Percentiles rank a stretch among this genome's conserved stretches.
phyloP scores from a whole-genome alignment of 2,888 invertebrate species.

The Desoria tigrina region DNA sequence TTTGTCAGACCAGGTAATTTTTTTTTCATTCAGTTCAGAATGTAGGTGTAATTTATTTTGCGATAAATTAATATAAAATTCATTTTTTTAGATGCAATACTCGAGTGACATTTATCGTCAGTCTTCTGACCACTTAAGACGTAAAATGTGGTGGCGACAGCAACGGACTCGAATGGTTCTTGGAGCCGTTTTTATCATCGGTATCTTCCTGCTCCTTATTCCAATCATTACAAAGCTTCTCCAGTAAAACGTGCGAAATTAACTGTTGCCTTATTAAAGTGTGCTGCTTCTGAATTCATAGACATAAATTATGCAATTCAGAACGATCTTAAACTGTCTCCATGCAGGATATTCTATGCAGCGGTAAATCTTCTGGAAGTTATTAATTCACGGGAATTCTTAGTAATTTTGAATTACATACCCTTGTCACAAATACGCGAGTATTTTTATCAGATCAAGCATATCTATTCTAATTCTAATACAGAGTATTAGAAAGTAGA shows the following conservation, averaged over 20 bases:
- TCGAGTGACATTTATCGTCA: constrained; percentile 51
- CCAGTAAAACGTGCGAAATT: constrained; percentile 30
- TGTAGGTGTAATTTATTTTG: not conserved
- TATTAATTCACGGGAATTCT: no score
- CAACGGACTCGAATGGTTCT: constrained; percentile 47
- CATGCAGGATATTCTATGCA: constrained; percentile 7
- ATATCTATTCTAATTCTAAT: no score
- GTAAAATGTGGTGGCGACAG: constrained; percentile 50
- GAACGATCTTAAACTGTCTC: constrained; percentile 4
- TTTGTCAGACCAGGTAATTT: constrained; percentile 47
- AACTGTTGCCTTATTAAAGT: constrained; percentile 21
- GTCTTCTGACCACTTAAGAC: constrained; percentile 45
- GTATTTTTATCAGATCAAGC: no score
- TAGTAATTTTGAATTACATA: no score
- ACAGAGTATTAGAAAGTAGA: no score
- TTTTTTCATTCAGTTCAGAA: not conserved
- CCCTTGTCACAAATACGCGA: no score
- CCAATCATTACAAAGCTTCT: constrained; percentile 44
- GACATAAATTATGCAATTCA: constrained; percentile 13
- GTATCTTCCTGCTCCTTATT: constrained; percentile 39
- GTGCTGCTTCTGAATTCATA: constrained; percentile 15
- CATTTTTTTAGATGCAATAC: constrained; percentile 39
- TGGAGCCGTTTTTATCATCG: constrained; percentile 45
- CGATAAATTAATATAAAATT: constrained; percentile 11
- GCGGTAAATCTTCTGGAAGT: no score